A percentile compares a stretch with the other conserved stretches of the same genome.
phyloP scores from a whole-genome alignment of 2,888 invertebrate genomes.

The Phaonia tiefii region DNA sequence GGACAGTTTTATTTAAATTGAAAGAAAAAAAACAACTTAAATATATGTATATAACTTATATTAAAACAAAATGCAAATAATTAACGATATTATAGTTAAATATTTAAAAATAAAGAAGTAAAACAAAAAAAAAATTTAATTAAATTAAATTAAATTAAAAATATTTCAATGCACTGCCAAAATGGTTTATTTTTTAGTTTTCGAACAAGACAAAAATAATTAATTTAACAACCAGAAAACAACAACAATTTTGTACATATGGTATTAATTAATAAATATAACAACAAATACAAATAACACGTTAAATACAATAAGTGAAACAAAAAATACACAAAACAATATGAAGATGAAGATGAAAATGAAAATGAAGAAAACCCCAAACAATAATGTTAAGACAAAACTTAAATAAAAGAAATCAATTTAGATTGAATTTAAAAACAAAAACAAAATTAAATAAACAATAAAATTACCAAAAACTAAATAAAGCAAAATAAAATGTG shows the following conservation, averaged over 20 bases:
- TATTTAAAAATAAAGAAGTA: neutral
- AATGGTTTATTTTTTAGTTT: conserved; percentile 73
- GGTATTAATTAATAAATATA: conserved; percentile 14
- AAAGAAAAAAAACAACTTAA: neutral
- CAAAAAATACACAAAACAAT: conserved; percentile 6
- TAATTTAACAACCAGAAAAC: conserved; percentile 51
- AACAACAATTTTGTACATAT: conserved; percentile 50
- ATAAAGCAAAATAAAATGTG: neutral
- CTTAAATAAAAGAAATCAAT: conserved; percentile 18
- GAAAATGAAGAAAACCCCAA: conserved; percentile 1
- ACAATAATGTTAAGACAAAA: neutral
- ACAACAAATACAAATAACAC: no score
- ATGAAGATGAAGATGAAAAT: no score
- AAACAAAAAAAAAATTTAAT: conserved; percentile 24
- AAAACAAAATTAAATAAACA: conserved; percentile 33
- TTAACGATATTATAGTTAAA: conserved; percentile 55
- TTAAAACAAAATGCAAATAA: conserved; percentile 32
- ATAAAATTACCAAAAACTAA: conserved; percentile 10
- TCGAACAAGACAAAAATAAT: conserved; percentile 71
- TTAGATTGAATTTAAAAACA: conserved; percentile 27
- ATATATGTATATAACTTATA: conserved; percentile 2
- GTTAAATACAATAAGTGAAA: conserved; percentile 1
- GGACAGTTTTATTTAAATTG: conserved; percentile 7
- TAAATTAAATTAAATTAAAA: conserved; percentile 55
- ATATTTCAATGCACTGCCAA: conserved; percentile 78